Conservation (phyloP, 2,888 invertebrate genomes). For the Terebella lapidaria region DNA sequence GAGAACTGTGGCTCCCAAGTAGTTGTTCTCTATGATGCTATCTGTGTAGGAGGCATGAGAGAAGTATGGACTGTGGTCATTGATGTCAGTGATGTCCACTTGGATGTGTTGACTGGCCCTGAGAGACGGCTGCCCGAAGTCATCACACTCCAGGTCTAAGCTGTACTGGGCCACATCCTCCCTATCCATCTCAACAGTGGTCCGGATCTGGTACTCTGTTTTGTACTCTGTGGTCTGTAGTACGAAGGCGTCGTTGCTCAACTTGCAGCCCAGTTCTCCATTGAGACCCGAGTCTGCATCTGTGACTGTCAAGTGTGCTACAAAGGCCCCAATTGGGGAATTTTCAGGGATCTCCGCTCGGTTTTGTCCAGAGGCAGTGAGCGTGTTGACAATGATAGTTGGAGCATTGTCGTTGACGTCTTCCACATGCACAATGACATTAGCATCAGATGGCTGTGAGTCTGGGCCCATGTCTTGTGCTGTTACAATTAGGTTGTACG, state of each 20-base stretch:
- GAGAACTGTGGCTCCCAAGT: conserved; percentile 16
- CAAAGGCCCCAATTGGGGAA: conserved; percentile 12
- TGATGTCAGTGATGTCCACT: conserved; percentile 18
- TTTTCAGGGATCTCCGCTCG: conserved; percentile 19
- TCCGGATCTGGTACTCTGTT: conserved; percentile 17
- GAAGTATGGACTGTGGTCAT: conserved; percentile 22
- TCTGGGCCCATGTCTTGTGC: conserved; percentile 22
- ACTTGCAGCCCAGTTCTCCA: conserved; percentile 21
- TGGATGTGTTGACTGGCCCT: conserved; percentile 7
- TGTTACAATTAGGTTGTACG: conserved; percentile 19
- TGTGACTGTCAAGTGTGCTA: conserved; percentile 17
- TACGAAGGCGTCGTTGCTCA: conserved; percentile 17
- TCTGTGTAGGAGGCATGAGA: conserved; percentile 11
- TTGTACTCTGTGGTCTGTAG: conserved; percentile 3
- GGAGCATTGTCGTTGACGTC: conserved; percentile 26
- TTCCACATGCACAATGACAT: conserved; percentile 18
- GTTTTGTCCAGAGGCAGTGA: conserved; percentile 4
- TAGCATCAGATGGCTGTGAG: conserved; percentile 15
- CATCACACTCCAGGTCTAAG: conserved; percentile 18
- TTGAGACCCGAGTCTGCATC: conserved; percentile 21
- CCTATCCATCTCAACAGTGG: conserved; percentile 17
- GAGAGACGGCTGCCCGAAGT: conserved; percentile 15
- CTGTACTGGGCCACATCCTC: conserved; percentile 16
- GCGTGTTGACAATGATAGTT: conserved; percentile 19
- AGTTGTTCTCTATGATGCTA: conserved; percentile 23